Base-by-base conservation (phyloP, 2,113 vertebrate genomes). In the Lonchura striata region DNA sequence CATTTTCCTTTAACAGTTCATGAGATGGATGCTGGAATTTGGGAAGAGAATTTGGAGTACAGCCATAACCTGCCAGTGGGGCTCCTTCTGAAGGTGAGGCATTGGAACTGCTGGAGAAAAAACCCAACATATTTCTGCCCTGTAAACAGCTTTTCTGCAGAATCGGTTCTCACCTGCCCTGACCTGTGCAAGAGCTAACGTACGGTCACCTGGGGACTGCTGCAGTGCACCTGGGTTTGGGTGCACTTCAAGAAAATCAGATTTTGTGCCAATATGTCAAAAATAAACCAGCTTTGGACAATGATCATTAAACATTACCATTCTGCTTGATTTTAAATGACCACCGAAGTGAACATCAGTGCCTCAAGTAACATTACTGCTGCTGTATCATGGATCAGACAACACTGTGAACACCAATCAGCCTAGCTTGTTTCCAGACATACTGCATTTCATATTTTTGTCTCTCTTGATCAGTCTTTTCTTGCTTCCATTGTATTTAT, bases 21-120 rank as follows among this genome's bases (percentile, higher is more conserved):
- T 99, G 99, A 81, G 99, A 99, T 46, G 99, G 99, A 91, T 99
- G 99, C 97, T 99, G 99, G 96, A 99, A 99, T 61, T 99, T 99
- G 70, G 99, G 99, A 88, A 99, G 97, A 30, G 99, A 99, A 88
- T 99, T 98, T 31, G 99, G 99, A n/a, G 98, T 98, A 86, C 98
- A 99, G 69, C 98, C 98, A 0, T 98, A 98, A 66, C 96, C 97
- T 16, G 96, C 76, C 17, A 98, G 95, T 2, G 98, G 97, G 20
- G 95, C 96, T 63, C 98, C 98, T 97, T 99, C 99, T 50, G 98
- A 98, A 42, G 99, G 99, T 0, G 98, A 99, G 31, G 98, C 98
- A 68, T 97, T 98, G 68, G 98, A 99, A 97, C 98, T 99, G 97
- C 98, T 99, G 98, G 47, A 86, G 71, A 15, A 35, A 91, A 13